Conservation (phyloP, 1,140 invertebrate genomes). For the Drosophila repletoides region DNA sequence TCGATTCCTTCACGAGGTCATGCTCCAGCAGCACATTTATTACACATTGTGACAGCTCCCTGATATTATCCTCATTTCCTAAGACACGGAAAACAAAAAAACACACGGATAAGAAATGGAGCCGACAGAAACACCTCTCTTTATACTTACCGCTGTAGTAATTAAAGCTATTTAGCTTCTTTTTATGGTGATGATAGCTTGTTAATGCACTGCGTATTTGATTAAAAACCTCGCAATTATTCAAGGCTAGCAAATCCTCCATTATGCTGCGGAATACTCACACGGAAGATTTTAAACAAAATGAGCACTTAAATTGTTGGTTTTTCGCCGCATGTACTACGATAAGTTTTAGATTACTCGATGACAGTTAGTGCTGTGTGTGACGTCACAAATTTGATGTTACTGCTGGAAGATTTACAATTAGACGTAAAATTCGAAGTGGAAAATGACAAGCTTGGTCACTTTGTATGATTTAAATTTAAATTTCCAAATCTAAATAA, state of each 20-base stretch:
- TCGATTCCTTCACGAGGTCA: slow-evolving; percentile 15
- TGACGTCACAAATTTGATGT: too few relatives aligned
- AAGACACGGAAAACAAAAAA: background rate
- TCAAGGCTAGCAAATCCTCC: slow-evolving; percentile 18
- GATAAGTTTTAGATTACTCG: too few relatives aligned
- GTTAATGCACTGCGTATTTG: slow-evolving; percentile 21
- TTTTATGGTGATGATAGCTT: background rate
- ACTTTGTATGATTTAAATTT: too few relatives aligned
- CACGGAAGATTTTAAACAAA: too few relatives aligned
- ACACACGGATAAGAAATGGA: background rate
- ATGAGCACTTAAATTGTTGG: too few relatives aligned
- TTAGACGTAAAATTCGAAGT: too few relatives aligned
- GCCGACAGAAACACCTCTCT: background rate
- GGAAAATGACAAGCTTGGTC: too few relatives aligned
- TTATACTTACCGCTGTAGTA: slow-evolving; percentile 33
- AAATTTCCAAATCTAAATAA: too few relatives aligned
- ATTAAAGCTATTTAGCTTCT: slow-evolving; percentile 16
- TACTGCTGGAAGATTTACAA: too few relatives aligned
- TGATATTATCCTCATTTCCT: slow-evolving; percentile 51
- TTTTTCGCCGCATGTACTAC: too few relatives aligned
- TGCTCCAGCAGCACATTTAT: slow-evolving; percentile 29
- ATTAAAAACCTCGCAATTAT: slow-evolving; percentile 40
- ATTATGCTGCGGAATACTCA: background rate
- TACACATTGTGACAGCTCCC: slow-evolving; percentile 13
- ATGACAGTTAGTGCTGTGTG: too few relatives aligned